Percentiles rank a stretch among this genome's conserved stretches.
Evolutionary conservation across 2,888 invertebrate species (phyloP).

Genomic region (Xylota sylvarum): DNA sequence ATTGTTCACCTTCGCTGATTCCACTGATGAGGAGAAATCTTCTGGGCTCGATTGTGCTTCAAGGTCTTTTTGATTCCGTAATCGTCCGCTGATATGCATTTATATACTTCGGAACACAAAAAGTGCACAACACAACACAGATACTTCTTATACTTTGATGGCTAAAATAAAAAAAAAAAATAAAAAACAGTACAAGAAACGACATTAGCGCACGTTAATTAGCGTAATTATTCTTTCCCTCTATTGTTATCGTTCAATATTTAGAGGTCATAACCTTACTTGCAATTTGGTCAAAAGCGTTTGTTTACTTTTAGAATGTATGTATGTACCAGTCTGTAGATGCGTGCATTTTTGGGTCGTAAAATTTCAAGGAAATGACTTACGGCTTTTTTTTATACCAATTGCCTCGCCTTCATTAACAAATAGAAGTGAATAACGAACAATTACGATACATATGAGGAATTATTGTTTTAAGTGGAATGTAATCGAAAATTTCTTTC

Average conservation of each 20-base stretch:
- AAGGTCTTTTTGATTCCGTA: slow-evolving; percentile 68
- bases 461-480: neutral
- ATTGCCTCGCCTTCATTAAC: neutral
- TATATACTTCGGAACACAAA: slow-evolving; percentile 22
- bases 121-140: slow-evolving; percentile 39
- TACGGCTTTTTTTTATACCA: slow-evolving; percentile 4
- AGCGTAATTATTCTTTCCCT: slow-evolving; percentile 54
- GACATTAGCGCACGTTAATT: slow-evolving; percentile 53
- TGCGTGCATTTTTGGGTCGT: slow-evolving; percentile 54
- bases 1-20: slow-evolving; percentile 83
- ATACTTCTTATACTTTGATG: slow-evolving; percentile 28
- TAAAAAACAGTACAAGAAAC: slow-evolving; percentile 37
- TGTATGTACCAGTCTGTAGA: too few relatives aligned
- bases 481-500: neutral
- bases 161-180: slow-evolving; percentile 22
- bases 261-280: slow-evolving; percentile 59
- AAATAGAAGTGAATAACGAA: neutral
- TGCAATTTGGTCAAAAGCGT: slow-evolving; percentile 46
- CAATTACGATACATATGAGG: neutral
- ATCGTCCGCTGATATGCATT: slow-evolving; percentile 63
- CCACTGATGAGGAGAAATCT: slow-evolving; percentile 84
- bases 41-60: slow-evolving; percentile 75
- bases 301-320: slow-evolving; percentile 19
- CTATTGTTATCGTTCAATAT: slow-evolving; percentile 51
- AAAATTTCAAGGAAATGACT: slow-evolving; percentile 56